Conservation (phyloP, 2,797 vertebrate species). For the Pterois miles region DNA sequence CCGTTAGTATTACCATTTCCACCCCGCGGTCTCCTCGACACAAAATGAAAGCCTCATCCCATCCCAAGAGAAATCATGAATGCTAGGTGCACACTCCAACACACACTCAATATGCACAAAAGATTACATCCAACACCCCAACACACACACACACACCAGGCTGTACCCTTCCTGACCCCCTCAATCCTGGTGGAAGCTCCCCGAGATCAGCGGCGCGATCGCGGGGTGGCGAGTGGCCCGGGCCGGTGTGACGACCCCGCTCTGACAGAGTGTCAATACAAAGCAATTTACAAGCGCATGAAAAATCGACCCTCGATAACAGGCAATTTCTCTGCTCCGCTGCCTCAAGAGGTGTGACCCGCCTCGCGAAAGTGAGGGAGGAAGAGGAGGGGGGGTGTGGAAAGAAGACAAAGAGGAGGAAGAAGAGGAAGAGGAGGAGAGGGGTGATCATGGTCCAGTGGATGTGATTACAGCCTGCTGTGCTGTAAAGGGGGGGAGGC, state of each 20-base stretch:
- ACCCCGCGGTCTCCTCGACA: background rate
- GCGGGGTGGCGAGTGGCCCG: conserved; percentile 67
- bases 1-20: conserved; percentile 28
- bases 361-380: conserved; percentile 46
- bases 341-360: conserved; percentile 82
- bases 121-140: conserved; percentile 19
- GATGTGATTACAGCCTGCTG: conserved; percentile 73
- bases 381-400: background rate
- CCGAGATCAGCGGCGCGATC: conserved; percentile 48
- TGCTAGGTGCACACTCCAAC: conserved; percentile 12
- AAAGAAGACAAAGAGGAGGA: conserved; percentile 39
- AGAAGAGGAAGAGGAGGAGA: conserved; percentile 54
- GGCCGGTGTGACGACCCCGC: conserved; percentile 87
- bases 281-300: conserved; percentile 96
- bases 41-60: conserved; percentile 19
- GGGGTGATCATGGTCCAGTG: conserved; percentile 69
- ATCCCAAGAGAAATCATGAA: conserved; percentile 26
- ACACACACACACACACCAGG: conserved; percentile 1
- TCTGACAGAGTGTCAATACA: conserved; percentile 96
- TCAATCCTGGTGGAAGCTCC: conserved; percentile 57
- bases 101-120: conserved; percentile 11
- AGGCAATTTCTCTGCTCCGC: conserved; percentile 94
- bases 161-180: conserved; percentile 45
- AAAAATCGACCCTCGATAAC: conserved; percentile 95
- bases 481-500: conserved; percentile 26